Base-by-base conservation (phyloP, 1,140 invertebrate species). In the Apolygus lucorum region DNA sequence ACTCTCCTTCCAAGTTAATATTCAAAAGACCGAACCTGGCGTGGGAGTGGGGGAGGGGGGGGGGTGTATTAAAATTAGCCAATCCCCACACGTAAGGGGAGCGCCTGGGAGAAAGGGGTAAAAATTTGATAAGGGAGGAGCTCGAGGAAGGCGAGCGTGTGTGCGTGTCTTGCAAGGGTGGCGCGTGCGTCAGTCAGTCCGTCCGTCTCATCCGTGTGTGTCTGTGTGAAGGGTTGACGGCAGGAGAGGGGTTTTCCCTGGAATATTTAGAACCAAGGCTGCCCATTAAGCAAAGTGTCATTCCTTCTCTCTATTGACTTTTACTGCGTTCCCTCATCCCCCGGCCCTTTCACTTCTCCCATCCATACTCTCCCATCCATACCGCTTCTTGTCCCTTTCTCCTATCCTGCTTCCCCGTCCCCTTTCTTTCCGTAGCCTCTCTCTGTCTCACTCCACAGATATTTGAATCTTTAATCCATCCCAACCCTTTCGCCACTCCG, bases 281-380 rank as follows among this genome's bases (percentile, higher is more conserved):
- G 28, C 2, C 68, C 68, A 69, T 69, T 69, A 69, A 69, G 68
- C 54, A 63, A 69, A 69, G 68, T 69, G 68, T 69, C 68, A 69
- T 69, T 69, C 68, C 68, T 64, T 64, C 63, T 28, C 54, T 69
- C 54, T 69, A 69, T 69, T 69, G 68, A 69, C 68, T 69, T 69
- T 69, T 69, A 69, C 68, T 52, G 68, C 27, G 24, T 24, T 21
- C 42, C 52, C 49, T 68, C 28, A 21, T 8, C 28, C 65, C 34
- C 34, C 28, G 2, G 24, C 65, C 34, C 42, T 24, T 24, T 42
- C 26, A 1, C 14, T 11, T 11, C 1, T 64, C 27, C 14, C 4
- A 2, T 26, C 54, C 54, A 8, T 22, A 8, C 17, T 62, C 63
- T 28, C 8, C 28, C 25, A 25, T 8, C 26, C 2, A 24, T 13